Percentiles rank a stretch among this genome's conserved stretches.
Evolutionary conservation across 2,113 vertebrate genomes (phyloP).

Genomic region (Epinephelus fuscoguttatus): DNA sequence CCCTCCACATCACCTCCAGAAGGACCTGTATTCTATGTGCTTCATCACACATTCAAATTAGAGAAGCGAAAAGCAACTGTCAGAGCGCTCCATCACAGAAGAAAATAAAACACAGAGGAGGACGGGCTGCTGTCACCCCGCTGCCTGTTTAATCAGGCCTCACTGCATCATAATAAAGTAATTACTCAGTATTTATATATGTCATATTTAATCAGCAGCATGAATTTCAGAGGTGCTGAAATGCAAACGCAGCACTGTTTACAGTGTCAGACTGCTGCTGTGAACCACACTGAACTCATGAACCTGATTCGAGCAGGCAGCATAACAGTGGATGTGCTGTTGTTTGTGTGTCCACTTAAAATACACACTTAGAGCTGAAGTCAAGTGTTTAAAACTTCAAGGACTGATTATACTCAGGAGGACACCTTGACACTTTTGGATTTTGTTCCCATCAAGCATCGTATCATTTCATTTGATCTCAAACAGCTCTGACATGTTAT

Average conservation of each 20-base stretch:
- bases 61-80: background rate
- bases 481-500: too few relatives aligned
- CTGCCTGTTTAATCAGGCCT: conserved; percentile 45
- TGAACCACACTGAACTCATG: background rate
- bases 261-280: background rate
- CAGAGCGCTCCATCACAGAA: background rate
- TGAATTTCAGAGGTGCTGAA: conserved; percentile 17
- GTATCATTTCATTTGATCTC: too few relatives aligned
- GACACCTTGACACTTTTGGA: background rate
- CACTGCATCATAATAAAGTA: conserved; percentile 29
- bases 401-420: background rate
- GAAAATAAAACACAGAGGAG: background rate
- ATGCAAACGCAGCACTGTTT: conserved; percentile 5
- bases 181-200: conserved; percentile 35
- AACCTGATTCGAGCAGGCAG: conserved; percentile 24
- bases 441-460: background rate
- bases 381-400: background rate
- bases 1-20: too few relatives aligned
- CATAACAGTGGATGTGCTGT: background rate
- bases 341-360: background rate
- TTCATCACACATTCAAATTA: background rate
- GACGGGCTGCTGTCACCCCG: background rate
- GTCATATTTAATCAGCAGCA: conserved; percentile 35
- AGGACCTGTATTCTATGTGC: background rate
- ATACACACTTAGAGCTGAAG: background rate